Percentiles rank a stretch among this genome's conserved stretches.
Conservation (phyloP, 2,888 invertebrate species). For the Erebia ligea region DNA sequence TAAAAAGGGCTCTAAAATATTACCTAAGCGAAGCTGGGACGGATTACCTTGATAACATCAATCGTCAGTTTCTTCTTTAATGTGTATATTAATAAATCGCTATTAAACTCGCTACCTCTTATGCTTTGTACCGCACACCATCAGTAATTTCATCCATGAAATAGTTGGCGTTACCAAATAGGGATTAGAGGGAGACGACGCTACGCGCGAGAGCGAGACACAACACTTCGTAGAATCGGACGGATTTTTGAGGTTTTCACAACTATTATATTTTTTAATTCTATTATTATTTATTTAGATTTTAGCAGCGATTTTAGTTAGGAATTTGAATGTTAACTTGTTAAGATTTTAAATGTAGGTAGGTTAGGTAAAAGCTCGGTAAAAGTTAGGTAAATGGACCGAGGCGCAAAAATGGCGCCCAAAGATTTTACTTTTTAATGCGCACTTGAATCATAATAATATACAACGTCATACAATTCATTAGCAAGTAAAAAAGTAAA, state of each 20-base stretch:
- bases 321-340: background rate
- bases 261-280: conserved; percentile 7
- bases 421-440: too few relatives aligned
- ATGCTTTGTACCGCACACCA: conserved; percentile 46
- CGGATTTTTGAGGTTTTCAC: conserved; percentile 67
- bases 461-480: too few relatives aligned
- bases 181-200: conserved; percentile 75
- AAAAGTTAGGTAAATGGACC: too few relatives aligned
- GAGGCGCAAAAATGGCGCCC: too few relatives aligned
- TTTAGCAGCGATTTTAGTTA: background rate
- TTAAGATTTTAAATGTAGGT: too few relatives aligned
- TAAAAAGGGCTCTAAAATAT: too few relatives aligned
- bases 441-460: too few relatives aligned
- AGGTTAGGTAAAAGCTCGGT: too few relatives aligned
- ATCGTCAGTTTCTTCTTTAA: too few relatives aligned
- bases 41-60: too few relatives aligned
- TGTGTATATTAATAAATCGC: background rate
- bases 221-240: conserved; percentile 47
- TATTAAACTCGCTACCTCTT: conserved; percentile 36
- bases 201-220: conserved; percentile 53
- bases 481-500: too few relatives aligned
- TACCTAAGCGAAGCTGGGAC: too few relatives aligned
- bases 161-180: conserved; percentile 83
- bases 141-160: conserved; percentile 82
- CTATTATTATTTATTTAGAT: background rate